Evolutionary conservation across 2,113 vertebrate species (phyloP).

Genomic region (Hemichromis elongatus): DNA sequence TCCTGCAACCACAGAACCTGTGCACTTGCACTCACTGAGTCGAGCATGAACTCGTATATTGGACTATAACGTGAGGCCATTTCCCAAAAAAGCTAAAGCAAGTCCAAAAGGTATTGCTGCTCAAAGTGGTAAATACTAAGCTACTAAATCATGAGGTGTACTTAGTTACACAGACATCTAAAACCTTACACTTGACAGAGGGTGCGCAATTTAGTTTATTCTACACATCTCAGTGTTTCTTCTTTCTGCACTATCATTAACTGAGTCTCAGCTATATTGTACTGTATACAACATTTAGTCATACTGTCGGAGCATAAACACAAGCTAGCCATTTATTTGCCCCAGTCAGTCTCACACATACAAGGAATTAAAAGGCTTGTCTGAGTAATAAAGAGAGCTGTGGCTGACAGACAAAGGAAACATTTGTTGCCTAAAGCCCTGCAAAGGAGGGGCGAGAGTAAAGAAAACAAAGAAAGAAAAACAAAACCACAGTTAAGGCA

Average conservation of each 20-base stretch:
- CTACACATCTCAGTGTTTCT: not conserved
- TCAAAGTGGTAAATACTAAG: not conserved
- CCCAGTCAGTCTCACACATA: not conserved
- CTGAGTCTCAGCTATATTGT: not conserved
- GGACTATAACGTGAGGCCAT: not conserved
- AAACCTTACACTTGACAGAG: not conserved
- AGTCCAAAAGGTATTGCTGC: not conserved
- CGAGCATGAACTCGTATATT: not conserved
- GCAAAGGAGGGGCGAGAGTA: not conserved
- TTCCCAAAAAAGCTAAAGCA: not conserved
- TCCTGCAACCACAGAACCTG: not conserved
- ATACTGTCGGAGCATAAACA: not conserved
- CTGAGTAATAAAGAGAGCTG: conserved; percentile 14
- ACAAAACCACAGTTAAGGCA: not conserved
- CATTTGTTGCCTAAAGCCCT: conserved; percentile 2
- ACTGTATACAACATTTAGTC: not conserved
- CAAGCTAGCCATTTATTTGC: not conserved
- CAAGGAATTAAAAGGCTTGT: not conserved
- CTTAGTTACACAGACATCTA: not conserved
- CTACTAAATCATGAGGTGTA: not conserved
- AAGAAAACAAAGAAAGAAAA: not conserved
- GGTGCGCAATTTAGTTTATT: not conserved
- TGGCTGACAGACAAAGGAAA: conserved; percentile 30
- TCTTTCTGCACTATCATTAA: not conserved
- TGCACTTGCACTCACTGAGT: not conserved